Evolutionary conservation across 2,113 vertebrate genomes (phyloP).

Genomic region (Columbina picui): DNA sequence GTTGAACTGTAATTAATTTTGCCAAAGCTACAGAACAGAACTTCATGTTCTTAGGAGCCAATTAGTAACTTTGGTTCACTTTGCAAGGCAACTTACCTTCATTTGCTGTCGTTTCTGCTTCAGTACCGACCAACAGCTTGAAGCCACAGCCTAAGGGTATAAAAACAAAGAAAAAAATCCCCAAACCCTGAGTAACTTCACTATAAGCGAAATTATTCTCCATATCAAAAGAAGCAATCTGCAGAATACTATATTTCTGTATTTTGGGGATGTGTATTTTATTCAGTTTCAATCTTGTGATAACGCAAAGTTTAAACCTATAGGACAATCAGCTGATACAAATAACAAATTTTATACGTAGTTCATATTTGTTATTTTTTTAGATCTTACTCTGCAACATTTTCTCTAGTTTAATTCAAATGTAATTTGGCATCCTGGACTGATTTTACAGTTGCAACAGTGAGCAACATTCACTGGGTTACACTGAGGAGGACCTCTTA

Average conservation of each 20-base stretch:
- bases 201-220: neutral
- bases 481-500: neutral
- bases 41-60: neutral
- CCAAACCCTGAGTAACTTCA: neutral
- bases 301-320: neutral
- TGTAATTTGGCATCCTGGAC: neutral
- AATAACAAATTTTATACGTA: neutral
- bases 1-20: neutral
- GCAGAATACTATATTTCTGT: neutral
- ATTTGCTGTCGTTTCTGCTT: constrained; percentile 94
- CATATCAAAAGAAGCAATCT: neutral
- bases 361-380: neutral
- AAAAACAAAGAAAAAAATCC: neutral
- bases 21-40: neutral
- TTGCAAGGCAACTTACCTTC: constrained; percentile 79
- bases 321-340: neutral
- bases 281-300: neutral
- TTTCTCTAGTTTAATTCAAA: neutral
- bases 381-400: neutral
- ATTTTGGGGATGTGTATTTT: neutral
- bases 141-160: constrained; percentile 88
- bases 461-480: neutral
- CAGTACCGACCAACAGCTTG: constrained; percentile 96
- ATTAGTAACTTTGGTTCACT: neutral
- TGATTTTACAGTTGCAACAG: neutral